These are phyloP conservation scores for Poecilia velifera DNA, from an alignment of 2,797 vertebrate species.

Conservation along the genomic window DNA sequence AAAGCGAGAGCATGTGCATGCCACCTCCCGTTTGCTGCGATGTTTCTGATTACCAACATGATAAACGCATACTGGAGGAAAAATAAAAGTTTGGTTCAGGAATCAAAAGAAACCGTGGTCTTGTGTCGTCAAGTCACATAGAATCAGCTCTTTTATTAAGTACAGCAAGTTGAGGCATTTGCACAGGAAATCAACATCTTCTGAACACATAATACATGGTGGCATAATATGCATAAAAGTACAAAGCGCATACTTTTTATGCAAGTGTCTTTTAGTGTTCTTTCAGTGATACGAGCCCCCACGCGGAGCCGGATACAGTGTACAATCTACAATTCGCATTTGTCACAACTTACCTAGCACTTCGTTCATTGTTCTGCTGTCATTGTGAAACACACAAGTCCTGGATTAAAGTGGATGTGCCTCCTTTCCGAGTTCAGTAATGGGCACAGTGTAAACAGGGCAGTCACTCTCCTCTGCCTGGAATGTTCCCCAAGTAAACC, in stretches of 20 bases:
- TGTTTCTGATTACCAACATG: constrained; percentile 64
- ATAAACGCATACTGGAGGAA: constrained; percentile 67
- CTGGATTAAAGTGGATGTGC: constrained; percentile 60
- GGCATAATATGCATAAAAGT: constrained; percentile 87
- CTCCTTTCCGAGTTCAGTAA: constrained; percentile 64
- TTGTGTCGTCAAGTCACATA: constrained; percentile 76
- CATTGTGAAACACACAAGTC: constrained; percentile 47
- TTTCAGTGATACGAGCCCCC: constrained; percentile 81
- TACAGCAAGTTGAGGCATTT: constrained; percentile 90
- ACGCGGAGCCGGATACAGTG: constrained; percentile 83
- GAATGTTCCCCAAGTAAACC: constrained; percentile 77
- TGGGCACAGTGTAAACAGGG: constrained; percentile 80
- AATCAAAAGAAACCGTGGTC: constrained; percentile 37
- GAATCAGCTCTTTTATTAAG: constrained; percentile 88
- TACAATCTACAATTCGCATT: constrained; percentile 84
- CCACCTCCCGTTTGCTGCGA: constrained; percentile 32
- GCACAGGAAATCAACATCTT: constrained; percentile 84
- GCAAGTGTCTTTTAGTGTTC: constrained; percentile 84
- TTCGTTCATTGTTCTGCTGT: constrained; percentile 66
- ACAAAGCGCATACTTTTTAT: constrained; percentile 86
- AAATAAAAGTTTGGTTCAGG: constrained; percentile 7
- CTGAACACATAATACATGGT: constrained; percentile 85
- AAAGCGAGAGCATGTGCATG: constrained; percentile 45
- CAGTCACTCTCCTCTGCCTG: constrained; percentile 75
- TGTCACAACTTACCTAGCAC: constrained; percentile 69